Evolutionary conservation across 2,888 invertebrate genomes (phyloP), one percentile per base, ranked within the genome.

Genomic region (Lasioglossum pauxillum): DNA sequence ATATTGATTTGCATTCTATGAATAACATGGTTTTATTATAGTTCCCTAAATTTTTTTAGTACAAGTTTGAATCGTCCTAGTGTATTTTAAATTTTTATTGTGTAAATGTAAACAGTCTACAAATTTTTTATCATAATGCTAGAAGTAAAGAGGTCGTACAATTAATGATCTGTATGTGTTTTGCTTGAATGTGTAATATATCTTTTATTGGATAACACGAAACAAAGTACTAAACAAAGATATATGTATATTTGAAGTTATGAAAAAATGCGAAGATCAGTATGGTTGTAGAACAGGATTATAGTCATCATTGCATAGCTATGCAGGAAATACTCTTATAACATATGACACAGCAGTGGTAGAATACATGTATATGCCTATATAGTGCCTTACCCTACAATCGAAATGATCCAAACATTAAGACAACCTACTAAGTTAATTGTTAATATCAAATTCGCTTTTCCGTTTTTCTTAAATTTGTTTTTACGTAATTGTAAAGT

Each of bases 391-490:
- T 85, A 91, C 91, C 89, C 88, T 89, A 88, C 90, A 90, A 90
- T 91, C 90, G 90, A 90, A 90, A 91, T 90, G 91, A 90, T 90
- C 90, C 91, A 90, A 89, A 90, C 91, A 69, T 86, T 85, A 83
- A 85, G 80, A 87, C 44, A 77, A 80, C 80, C 31, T 69, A 76
- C 74, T 14, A 84, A 73, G 41, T 74, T 76, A 67, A 78, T 72
- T 31, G 69, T 80, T 60, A 78, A 81, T 88, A 81, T 78, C 79
- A 81, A 84, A 81, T 76, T 41, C 44, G 69, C 27, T 71, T 75
- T 23, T 23, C 64, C n/a, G 12, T 23, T 74, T 79, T 41, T 57
- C 57, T 80, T 79, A 72, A 76, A 46, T 71, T 57, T 74, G 67
- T 78, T 74, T 53, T 82, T 79, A 82, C 74, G 72, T 71, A 72